Evolutionary conservation across 2,888 invertebrate genomes (phyloP), one percentile per base, ranked within the genome.

Genomic region (Synanthedon vespiformis): DNA sequence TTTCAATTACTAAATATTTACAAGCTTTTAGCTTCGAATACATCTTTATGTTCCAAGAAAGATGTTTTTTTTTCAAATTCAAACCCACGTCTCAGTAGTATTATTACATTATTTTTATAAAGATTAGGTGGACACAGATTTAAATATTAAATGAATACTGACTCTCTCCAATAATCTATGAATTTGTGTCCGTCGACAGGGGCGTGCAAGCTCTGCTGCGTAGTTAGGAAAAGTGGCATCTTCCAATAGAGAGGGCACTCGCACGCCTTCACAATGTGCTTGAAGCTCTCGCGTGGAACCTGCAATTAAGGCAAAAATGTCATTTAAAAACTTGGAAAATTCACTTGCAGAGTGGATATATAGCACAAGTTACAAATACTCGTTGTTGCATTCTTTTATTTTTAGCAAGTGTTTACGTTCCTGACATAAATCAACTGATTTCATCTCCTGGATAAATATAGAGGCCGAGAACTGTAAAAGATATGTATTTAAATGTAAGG

Each of bases 171-270:
- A 81, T 95, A 96, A 66, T 94, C 94, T 58, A 96, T 91, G 77
- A 97, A 96, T 67, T 92, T 91, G 74, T 92, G 92, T 62, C 93
- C 91, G 63, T 96, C 95, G 57, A 97, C 91, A 51, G 85, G 92
- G 84, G 88, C 90, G 68, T 80, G 92, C 74, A 88, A 91, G 87
- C 78, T 93, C 89, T 74, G 94, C 91, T 80, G 95, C 40, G 95
- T 94, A 51, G 95, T 94, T 58, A 94, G 90, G 89, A 96, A 98
- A 56, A 99, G 89, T n/a, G 98, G 95, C 77, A 94, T 93, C 78
- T 99, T 98, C 98, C 98, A 99, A 86, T 98, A 99, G 54, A 97
- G 89, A 11, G 99, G 97, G 63, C 98, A 89, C 61, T 95, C 95
- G 80, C 96, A 96, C 40, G 96, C 94, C 89, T 96, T 91, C 44